Evolutionary conservation across 2,113 vertebrate species (phyloP), one percentile per base, ranked within the genome.

Genomic region (Formicarius rufipectus): DNA sequence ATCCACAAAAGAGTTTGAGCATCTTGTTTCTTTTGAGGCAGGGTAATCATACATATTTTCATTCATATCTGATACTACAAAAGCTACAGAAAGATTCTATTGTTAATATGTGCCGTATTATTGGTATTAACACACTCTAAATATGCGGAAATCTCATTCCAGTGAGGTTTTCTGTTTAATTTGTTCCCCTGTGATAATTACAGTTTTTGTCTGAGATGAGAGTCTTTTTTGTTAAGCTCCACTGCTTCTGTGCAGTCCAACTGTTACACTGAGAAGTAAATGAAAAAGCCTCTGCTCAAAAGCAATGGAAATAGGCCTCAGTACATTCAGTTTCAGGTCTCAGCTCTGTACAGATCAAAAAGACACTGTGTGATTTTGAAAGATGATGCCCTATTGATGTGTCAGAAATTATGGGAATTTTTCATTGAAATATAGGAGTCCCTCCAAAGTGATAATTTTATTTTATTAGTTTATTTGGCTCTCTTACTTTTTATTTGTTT

Each of bases 111-210:
- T 94, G 80, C 79, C 93, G 83, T 91, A 97, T 93, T 95, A 96
- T 96, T 97, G 74, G 90, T 96, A 95, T 96, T 87, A 94, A 91
- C 93, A 89, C 90, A 92, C 75, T 95, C 82, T 94, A 96, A 96
- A 91, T 96, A 96, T 95, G 93, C 96, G 86, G 81, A 96, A 97
- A 87, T 93, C 92, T 93, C 85, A 89, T 95, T 97, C 89, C 90
- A 96, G 86, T 0, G 1, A 87, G 78, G 89, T 93, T 97, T 97
- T 96, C 78, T 96, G 90, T 97, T 96, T 96, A 97, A 97, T 96
- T 97, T 96, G 90, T 95, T 97, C 94, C 83, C 92, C 95, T 95
- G 96, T 93, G 96, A 97, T 97, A 97, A 97, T 97, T 97, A 96
- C 84, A 97, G 95, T 97, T 96, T 97, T 94, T 96, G 93, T 96